Evolutionary conservation across 2,797 vertebrate genomes (phyloP).

Genomic region (Helicolenus hilgendorfi): DNA sequence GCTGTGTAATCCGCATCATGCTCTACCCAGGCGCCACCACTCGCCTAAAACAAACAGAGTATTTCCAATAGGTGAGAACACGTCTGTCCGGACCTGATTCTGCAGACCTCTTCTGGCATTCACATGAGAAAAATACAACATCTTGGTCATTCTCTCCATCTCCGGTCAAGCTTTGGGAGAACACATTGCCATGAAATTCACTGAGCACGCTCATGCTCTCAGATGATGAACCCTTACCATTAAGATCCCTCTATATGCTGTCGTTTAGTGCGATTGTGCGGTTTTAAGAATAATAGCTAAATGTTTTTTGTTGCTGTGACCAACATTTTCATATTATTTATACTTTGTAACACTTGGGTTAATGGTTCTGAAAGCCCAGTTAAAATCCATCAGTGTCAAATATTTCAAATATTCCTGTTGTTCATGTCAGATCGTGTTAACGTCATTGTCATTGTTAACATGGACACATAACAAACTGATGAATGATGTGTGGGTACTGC

Average conservation of each 20-base stretch:
- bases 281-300: background rate
- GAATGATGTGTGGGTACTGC: conserved; percentile 17
- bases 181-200: background rate
- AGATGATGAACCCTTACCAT: background rate
- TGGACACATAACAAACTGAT: background rate
- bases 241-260: background rate
- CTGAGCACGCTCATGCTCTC: background rate
- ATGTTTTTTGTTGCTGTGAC: background rate
- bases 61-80: no score
- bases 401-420: background rate
- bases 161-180: no score
- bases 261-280: background rate
- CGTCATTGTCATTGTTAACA: background rate
- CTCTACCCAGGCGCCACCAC: no score
- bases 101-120: no score
- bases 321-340: background rate
- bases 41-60: no score
- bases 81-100: no score
- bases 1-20: no score
- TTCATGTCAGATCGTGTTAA: background rate
- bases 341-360: background rate
- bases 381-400: background rate
- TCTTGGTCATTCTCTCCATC: rapidly evolving
- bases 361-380: background rate
- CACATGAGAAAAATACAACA: no score